Conservation (phyloP, 2,797 vertebrate genomes). For the Tapera naevia region DNA sequence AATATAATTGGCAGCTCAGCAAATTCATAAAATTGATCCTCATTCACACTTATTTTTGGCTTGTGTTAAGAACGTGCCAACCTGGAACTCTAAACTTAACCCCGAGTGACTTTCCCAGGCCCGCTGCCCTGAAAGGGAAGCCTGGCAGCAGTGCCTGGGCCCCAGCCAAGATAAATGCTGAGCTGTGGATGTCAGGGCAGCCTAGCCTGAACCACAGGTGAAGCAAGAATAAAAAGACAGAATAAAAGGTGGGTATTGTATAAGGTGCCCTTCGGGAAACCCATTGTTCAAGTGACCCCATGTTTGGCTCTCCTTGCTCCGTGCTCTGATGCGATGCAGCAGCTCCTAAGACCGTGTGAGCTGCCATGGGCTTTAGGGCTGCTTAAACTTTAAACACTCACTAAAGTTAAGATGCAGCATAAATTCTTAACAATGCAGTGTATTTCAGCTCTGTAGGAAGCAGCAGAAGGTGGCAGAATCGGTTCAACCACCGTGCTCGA, state of each 20-base stretch:
- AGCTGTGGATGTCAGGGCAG: background rate
- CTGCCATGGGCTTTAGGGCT: accelerated
- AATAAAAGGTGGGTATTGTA: background rate
- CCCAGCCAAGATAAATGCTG: conserved; percentile 36
- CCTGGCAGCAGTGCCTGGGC: conserved; percentile 35
- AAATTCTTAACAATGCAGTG: accelerated
- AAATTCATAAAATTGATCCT: conserved; percentile 68
- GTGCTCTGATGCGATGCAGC: accelerated
- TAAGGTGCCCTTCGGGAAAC: background rate
- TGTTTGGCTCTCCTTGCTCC: accelerated
- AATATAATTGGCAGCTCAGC: conserved; percentile 71
- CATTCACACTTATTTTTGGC: conserved; percentile 69
- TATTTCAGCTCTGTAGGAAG: accelerated
- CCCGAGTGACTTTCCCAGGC: conserved; percentile 54
- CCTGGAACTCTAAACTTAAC: conserved; percentile 65
- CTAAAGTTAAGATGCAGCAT: accelerated
- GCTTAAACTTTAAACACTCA: accelerated
- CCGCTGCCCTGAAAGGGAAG: conserved; percentile 24
- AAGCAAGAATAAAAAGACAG: background rate
- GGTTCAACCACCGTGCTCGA: accelerated
- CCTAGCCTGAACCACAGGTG: background rate
- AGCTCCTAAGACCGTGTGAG: accelerated
- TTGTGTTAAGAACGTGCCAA: conserved; percentile 61
- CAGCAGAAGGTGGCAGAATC: accelerated
- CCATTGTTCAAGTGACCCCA: background rate